These are phyloP conservation scores for Crocuta crocuta DNA, from an alignment of 2,113 vertebrate genomes.

Conservation along the genomic window DNA sequence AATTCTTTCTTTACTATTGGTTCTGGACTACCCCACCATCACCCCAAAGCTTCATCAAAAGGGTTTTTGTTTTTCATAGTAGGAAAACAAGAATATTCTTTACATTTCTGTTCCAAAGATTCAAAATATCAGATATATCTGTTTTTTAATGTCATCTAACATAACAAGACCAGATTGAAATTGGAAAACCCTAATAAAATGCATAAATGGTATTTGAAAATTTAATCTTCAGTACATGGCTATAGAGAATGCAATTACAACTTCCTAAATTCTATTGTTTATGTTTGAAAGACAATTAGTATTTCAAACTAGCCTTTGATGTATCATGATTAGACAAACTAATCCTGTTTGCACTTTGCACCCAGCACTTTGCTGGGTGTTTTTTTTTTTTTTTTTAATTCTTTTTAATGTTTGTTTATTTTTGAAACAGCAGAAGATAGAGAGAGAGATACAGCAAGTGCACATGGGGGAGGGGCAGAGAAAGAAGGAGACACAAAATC, in stretches of 20 bases:
- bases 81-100: slow-evolving; percentile 30
- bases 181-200: slow-evolving; percentile 7
- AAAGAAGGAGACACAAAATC: too few relatives aligned
- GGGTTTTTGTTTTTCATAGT: not conserved
- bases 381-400: too few relatives aligned
- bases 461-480: too few relatives aligned
- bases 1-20: too few relatives aligned
- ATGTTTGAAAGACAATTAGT: slow-evolving; percentile 40
- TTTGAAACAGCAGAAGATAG: too few relatives aligned
- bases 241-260: not conserved
- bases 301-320: slow-evolving; percentile 35
- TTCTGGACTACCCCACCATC: too few relatives aligned
- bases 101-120: slow-evolving; percentile 15
- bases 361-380: not conserved
- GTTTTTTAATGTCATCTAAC: slow-evolving; percentile 38
- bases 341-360: not conserved
- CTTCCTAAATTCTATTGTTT: not conserved
- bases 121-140: not conserved
- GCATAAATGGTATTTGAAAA: not conserved
- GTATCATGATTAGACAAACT: not conserved
- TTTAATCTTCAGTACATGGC: not conserved
- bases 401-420: too few relatives aligned
- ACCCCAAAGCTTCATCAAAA: not conserved
- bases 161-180: not conserved
- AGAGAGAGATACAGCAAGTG: too few relatives aligned